Evolutionary conservation across 1,140 invertebrate species (phyloP), one percentile per base, ranked within the genome.

Genomic region (Dinothrombium tinctorium): DNA sequence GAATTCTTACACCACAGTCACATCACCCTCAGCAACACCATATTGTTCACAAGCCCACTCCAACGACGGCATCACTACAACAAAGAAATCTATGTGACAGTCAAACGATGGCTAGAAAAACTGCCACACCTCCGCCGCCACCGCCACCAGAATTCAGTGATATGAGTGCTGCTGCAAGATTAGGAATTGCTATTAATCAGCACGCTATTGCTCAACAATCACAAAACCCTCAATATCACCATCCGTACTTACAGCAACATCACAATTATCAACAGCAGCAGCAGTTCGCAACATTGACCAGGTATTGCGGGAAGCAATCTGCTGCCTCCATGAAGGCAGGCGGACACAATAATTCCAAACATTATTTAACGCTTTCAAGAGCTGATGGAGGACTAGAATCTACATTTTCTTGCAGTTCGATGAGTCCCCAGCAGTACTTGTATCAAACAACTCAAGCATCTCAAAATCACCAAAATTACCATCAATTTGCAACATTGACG

Each of bases 141-240:
- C 46, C 49, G 22, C 48, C 45, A 14, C 45, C 47, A 12, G 47
- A 49, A 40, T 49, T 49, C 32, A 44, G 44, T 33, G 47, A 49
- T 41, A 8, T 36, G 15, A 23, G n/a, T 12, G 32, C 32, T 9
- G 37, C 37, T n/a, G 14, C 37, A n/a, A 28, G 37, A 39, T 20
- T 25, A 5, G 37, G 14, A 12, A 14, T 37, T 35, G 8, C 38
- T 42, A 5, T 38, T 42, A n/a, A 33, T 25, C n/a, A 38, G 17
- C 43, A 44, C 9, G 40, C 33, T 11, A 23, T 37, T 15, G 45
- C 37, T 21, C 42, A 47, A 11, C 46, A 12, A 9, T 14, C 28
- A 43, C 31, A 37, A 41, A 26, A 42, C 40, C 7, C 33, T 41
- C 33, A 33, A 41, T 35, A 42, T 23, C 26, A 20, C 33, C 44